Evolutionary conservation across 2,888 invertebrate genomes (phyloP), one percentile per base, ranked within the genome.

Genomic region (Tachystola acroxantha): DNA sequence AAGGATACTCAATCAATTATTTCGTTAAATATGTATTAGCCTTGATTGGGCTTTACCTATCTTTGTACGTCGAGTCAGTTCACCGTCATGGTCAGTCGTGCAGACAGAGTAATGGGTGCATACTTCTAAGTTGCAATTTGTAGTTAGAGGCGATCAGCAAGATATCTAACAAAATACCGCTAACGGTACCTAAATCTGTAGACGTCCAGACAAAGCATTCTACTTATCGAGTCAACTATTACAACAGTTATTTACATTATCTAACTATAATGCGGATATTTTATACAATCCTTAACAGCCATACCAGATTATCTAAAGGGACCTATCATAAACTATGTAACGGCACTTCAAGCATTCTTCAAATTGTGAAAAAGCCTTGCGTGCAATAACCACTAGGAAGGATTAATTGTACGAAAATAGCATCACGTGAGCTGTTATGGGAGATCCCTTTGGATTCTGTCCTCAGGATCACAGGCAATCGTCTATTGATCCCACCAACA

Each of bases 171-270:
- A 48, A 43, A 50, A 48, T 45, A 45, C 41, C 44, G 37, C 43
- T 64, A 67, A 64, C 60, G 56, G 64, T 53, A 64, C 50, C 53
- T 57, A 57, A 61, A 58, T 57, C 64, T 42, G 53, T 45, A 56
- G 48, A 58, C 41, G 47, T 56, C 46, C 48, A 61, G 58, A 64
- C 56, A 56, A 67, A 72, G 68, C 67, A 46, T 55, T 49, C 61
- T 66, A 65, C 47, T 46, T 52, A 57, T 50, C 48, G 48, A 53
- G 39, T 42, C 43, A 45, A 51, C 46, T 53, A 57, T 53, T 61
- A 61, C 53, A 64, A 69, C 59, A 64, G 52, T 58, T 73, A 73
- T 70, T 67, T 75, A 75, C 69, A 73, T 57, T 59, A 57, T 47
- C 43, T 61, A 58, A 46, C 55, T 60, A 62, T 48, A 46, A 52